These are phyloP conservation scores for Atractosteus spatula DNA, from an alignment of 2,113 vertebrate species.

Conservation along the genomic window DNA sequence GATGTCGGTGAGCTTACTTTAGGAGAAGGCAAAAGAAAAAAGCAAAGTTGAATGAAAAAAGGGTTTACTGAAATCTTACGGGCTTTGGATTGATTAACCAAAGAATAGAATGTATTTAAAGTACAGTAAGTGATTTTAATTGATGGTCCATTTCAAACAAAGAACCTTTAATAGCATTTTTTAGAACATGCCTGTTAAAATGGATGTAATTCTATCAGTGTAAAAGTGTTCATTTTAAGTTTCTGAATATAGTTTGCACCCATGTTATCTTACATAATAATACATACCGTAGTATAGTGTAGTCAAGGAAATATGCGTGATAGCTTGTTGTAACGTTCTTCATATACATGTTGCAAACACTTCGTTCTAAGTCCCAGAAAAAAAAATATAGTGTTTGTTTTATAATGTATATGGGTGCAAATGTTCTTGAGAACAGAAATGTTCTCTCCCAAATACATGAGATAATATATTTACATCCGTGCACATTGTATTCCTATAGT, in stretches of 20 bases:
- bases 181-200: conserved; percentile 61
- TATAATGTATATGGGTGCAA: conserved; percentile 54
- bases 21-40: conserved; percentile 50
- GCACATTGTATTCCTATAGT: conserved; percentile 39
- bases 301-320: conserved; percentile 59
- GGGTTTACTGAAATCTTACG: conserved; percentile 49
- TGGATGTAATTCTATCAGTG: conserved; percentile 49
- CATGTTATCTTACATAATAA: conserved; percentile 30
- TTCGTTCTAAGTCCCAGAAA: conserved; percentile 42
- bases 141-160: conserved; percentile 47
- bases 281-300: conserved; percentile 23
- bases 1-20: conserved; percentile 48
- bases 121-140: conserved; percentile 39
- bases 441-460: conserved; percentile 54
- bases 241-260: conserved; percentile 41
- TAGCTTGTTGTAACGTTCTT: conserved; percentile 45
- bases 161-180: conserved; percentile 49
- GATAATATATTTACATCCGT: conserved; percentile 24
- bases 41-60: conserved; percentile 42
- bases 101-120: conserved; percentile 56
- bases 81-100: conserved; percentile 64
- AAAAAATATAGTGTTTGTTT: conserved; percentile 44
- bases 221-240: conserved; percentile 53
- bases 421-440: conserved; percentile 51
- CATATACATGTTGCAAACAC: conserved; percentile 53